Percentiles rank a stretch among this genome's conserved stretches.
Evolutionary conservation across 2,113 vertebrate species (phyloP).

Genomic region (Tenebrosternarchus preto): DNA sequence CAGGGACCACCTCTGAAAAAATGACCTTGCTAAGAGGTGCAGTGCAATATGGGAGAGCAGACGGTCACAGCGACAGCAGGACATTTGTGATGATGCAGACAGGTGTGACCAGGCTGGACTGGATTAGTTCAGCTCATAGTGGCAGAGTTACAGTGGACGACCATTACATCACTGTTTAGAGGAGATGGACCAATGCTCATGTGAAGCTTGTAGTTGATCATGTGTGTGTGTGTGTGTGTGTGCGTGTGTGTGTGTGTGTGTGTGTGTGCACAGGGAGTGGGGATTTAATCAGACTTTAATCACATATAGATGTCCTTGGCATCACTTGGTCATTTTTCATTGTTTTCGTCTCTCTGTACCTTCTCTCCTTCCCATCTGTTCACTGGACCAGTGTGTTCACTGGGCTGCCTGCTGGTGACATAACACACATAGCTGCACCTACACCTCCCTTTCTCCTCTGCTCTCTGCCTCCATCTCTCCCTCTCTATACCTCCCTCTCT

Average conservation of each 20-base stretch:
- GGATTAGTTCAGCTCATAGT: slow-evolving; percentile 22
- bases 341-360: background rate
- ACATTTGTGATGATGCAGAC: slow-evolving; percentile 17
- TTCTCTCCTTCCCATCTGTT: slow-evolving; percentile 18
- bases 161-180: background rate
- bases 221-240: background rate
- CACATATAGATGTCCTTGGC: background rate
- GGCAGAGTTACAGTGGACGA: background rate
- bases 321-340: background rate
- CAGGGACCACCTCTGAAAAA: slow-evolving; percentile 1
- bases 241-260: background rate
- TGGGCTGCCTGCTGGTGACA: slow-evolving; percentile 54
- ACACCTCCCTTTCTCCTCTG: background rate
- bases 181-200: background rate
- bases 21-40: slow-evolving; percentile 49
- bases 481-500: background rate
- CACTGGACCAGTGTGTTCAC: slow-evolving; percentile 36
- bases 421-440: slow-evolving; percentile 46
- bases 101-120: slow-evolving; percentile 17
- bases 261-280: too few species aligned
- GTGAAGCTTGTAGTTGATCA: background rate
- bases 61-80: slow-evolving; percentile 12
- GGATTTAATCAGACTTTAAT: background rate
- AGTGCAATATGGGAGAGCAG: slow-evolving; percentile 23
- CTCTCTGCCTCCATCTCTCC: background rate